phyloP scores from a whole-genome alignment of 2,888 invertebrate genomes.

The Melanchra persicariae region DNA sequence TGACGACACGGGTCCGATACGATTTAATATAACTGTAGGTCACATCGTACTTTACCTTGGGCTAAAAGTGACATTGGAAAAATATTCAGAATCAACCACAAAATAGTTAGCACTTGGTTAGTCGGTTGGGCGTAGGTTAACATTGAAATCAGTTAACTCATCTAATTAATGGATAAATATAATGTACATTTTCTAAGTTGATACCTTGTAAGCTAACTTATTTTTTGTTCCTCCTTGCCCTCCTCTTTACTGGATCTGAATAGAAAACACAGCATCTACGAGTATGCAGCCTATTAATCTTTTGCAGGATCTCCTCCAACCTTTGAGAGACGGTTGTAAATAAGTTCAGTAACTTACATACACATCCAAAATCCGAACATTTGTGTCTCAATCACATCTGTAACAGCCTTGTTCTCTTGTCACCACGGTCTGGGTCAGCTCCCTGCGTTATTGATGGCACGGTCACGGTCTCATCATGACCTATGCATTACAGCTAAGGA shows the following conservation, averaged over 20 bases:
- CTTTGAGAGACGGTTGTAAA: no score
- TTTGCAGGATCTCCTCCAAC: no score
- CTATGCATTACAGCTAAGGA: background rate
- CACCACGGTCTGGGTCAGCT: conserved; percentile 23
- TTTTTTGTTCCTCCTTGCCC: no score
- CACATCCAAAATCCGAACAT: background rate
- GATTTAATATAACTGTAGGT: background rate
- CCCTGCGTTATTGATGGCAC: background rate
- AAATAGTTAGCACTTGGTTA: background rate
- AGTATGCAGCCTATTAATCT: no score
- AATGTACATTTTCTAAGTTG: no score
- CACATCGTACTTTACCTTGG: no score
- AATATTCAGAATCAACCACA: conserved; percentile 6
- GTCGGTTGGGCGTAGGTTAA: background rate
- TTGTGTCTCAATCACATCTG: background rate
- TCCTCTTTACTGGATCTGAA: no score
- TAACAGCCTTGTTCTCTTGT: background rate
- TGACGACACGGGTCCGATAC: conserved; percentile 25
- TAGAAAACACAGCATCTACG: no score
- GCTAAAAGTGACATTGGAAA: background rate
- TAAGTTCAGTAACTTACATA: no score
- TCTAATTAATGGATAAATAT: background rate
- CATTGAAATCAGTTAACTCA: background rate
- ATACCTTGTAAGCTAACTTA: no score
- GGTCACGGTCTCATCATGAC: conserved; percentile 13